Percentiles rank a stretch among this genome's conserved stretches.
phyloP scores from a whole-genome alignment of 2,113 vertebrate species.

The Cololabis saira region DNA sequence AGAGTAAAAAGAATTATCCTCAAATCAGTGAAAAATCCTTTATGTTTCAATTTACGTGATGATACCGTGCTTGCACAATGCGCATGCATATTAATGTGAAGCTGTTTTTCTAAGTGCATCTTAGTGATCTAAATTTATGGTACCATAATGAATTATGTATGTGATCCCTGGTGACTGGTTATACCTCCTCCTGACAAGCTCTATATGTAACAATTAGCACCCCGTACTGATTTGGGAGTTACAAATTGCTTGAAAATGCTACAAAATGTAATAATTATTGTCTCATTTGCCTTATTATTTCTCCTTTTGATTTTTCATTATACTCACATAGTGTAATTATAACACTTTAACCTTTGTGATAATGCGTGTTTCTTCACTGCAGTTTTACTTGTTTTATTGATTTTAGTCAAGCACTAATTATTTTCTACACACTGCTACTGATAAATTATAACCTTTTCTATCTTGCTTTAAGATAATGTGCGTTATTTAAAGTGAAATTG shows the following conservation, averaged over 20 bases:
- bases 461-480: constrained; percentile 5
- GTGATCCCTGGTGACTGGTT: constrained; percentile 41
- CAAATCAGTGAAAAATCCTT: constrained; percentile 15
- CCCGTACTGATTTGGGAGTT: constrained; percentile 55
- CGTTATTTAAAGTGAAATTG: background rate
- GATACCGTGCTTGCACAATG: background rate
- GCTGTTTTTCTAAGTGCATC: constrained; percentile 11
- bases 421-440: background rate
- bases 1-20: background rate
- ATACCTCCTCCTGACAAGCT: constrained; percentile 31
- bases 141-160: constrained; percentile 66
- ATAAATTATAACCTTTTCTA: constrained; percentile 3
- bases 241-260: constrained; percentile 48
- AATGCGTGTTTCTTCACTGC: constrained; percentile 17
- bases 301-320: background rate
- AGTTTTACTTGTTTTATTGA: constrained; percentile 8
- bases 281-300: constrained; percentile 39
- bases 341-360: constrained; percentile 1
- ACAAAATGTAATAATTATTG: constrained; percentile 46
- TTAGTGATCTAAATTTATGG: constrained; percentile 53
- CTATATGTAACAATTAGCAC: constrained; percentile 68
- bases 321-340: constrained; percentile 18
- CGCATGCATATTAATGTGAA: constrained; percentile 1
- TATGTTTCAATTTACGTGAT: background rate
- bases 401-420: constrained; percentile 26